phyloP scores from a whole-genome alignment of 1,140 invertebrate genomes.

The Drosophila mayri region DNA sequence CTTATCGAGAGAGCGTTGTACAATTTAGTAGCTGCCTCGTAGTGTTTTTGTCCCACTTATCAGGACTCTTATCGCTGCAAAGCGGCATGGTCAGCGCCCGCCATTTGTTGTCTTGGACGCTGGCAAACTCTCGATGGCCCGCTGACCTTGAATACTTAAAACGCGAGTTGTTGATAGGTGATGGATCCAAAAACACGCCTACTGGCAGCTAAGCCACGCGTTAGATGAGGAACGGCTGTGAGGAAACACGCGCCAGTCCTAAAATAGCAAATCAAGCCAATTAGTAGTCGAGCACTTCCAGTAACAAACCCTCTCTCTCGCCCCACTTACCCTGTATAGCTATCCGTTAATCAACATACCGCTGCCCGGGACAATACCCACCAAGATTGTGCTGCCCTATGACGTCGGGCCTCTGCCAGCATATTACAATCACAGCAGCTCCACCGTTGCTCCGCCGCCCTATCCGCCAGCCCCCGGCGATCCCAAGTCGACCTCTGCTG shows the following conservation, averaged over 20 bases:
- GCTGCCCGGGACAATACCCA: constrained; percentile 84
- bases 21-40: constrained; percentile 7
- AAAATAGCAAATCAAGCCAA: constrained; percentile 42
- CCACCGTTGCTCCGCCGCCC: neutral
- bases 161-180: constrained; percentile 45
- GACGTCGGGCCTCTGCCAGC: constrained; percentile 38
- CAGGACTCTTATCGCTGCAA: constrained; percentile 49
- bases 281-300: constrained; percentile 18
- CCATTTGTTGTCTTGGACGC: constrained; percentile 19
- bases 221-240: constrained; percentile 40
- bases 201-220: constrained; percentile 49
- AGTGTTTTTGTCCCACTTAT: constrained; percentile 22
- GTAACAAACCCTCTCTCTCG: constrained; percentile 70
- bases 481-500: constrained; percentile 6
- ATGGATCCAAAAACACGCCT: neutral
- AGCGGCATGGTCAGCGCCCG: constrained; percentile 37
- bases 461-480: neutral
- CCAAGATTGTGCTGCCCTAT: constrained; percentile 83
- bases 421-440: constrained; percentile 44
- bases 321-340: constrained; percentile 52
- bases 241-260: constrained; percentile 19
- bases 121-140: constrained; percentile 39
- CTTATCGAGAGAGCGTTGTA: constrained; percentile 42
- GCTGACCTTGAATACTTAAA: constrained; percentile 67
- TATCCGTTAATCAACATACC: constrained; percentile 84